A percentile compares a stretch with the other conserved stretches of the same genome.
phyloP scores from a whole-genome alignment of 2,113 vertebrate genomes.

The Oryzias melastigma region DNA sequence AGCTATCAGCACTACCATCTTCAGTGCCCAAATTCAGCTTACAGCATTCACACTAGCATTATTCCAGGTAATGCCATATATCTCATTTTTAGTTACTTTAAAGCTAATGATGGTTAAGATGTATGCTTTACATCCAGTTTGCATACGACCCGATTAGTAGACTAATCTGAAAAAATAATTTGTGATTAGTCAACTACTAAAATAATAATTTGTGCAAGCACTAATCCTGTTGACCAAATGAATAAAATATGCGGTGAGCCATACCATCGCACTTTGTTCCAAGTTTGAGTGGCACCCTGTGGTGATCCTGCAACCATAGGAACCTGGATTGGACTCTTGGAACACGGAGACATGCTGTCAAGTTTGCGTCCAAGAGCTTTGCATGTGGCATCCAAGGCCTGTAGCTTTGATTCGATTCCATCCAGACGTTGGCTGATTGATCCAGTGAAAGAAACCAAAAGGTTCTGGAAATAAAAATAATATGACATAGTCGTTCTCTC shows the following conservation, averaged over 20 bases:
- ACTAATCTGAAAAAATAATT: no score
- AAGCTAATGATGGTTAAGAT: no score
- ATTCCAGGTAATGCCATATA: no score
- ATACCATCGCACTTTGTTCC: slow-evolving; percentile 99
- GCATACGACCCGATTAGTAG: no score
- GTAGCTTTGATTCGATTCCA: slow-evolving; percentile 92
- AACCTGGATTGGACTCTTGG: slow-evolving; percentile 94
- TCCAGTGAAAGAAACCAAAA: slow-evolving; percentile 91
- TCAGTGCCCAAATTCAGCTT: no score
- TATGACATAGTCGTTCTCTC: neutral
- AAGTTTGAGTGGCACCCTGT: slow-evolving; percentile 95
- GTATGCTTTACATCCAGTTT: no score
- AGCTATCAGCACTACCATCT: no score
- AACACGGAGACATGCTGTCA: slow-evolving; percentile 88
- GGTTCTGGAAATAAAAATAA: slow-evolving; percentile 73
- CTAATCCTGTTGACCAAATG: neutral
- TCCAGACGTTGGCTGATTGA: slow-evolving; percentile 92
- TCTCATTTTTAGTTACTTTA: no score
- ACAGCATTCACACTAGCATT: no score
- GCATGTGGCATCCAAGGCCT: slow-evolving; percentile 90
- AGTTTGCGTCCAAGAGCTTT: slow-evolving; percentile 92
- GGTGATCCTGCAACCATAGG: slow-evolving; percentile 98
- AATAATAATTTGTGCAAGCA: no score
- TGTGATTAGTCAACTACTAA: no score
- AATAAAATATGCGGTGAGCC: slow-evolving; percentile 14